Base-by-base conservation (phyloP, 2,797 vertebrate genomes). In the Onychomys torridus region DNA sequence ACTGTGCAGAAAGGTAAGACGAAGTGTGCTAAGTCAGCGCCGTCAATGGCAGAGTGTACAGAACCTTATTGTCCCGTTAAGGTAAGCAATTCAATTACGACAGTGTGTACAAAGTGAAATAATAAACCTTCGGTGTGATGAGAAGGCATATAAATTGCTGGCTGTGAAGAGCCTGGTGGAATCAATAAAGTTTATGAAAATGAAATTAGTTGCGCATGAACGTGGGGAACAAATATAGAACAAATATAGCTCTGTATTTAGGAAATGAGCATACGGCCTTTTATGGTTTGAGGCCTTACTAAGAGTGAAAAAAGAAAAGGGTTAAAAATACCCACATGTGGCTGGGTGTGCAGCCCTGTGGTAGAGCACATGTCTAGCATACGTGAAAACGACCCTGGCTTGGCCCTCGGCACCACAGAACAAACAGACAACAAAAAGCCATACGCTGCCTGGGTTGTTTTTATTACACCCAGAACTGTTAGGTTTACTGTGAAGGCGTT, bases 151-250 rank as follows among this genome's bases (percentile, higher is more conserved):
- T 98, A 98, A 98, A 98, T 57, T 94, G 97, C 85, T 94, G 91
- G 96, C 96, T 97, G 73, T 98, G 97, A 98, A 98, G 96, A 96
- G 96, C 95, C 97, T 9, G 52, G 95, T 95, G 91, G 92, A 98
- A 97, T 98, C 97, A 97, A 97, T 98, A 98, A 98, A 94, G 89
- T 98, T 98, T 97, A 98, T 98, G 98, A 98, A 98, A 98, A 98
- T 97, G 88, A 96, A 98, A 97, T 97, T 93, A 96, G 92, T 95
- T 98, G 97, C 97, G 95, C 71, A 91, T 97, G 97, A 88, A 85
- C 77, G 1, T 89, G 85, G 96, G 91, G 96, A 96, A 97, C 95
- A 97, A 95, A 92, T 40, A 91, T n/a, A 96, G 92, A 86, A 52
- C 93, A 65, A n/a, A n/a, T n/a, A n/a, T n/a, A 46, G 89, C 92